Evolutionary conservation across 2,113 vertebrate species (phyloP).

Genomic region (Gopherus evgoodei): DNA sequence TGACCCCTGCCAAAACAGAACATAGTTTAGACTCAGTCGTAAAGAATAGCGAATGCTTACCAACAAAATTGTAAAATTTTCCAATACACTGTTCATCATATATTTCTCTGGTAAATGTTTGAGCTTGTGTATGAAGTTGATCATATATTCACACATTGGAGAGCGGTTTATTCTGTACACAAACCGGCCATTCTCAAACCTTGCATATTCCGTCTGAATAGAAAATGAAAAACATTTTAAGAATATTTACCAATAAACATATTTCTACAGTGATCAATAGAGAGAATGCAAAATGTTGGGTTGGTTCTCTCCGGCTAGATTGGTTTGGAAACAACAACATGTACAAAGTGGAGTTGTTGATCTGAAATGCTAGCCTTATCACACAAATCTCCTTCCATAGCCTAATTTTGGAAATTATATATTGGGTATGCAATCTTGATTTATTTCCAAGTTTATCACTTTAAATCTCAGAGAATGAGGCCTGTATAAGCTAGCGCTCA

Average conservation of each 20-base stretch:
- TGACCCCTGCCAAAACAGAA: neutral
- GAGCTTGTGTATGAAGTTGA: conserved; percentile 99
- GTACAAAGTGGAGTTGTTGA: neutral
- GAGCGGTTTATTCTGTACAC: conserved; percentile 98
- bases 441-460: neutral
- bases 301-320: neutral
- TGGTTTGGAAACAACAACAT: neutral
- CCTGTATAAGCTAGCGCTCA: neutral
- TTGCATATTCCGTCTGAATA: conserved; percentile 94
- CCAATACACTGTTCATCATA: conserved; percentile 99
- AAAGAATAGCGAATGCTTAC: conserved; percentile 76
- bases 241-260: neutral
- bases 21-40: neutral
- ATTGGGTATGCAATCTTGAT: neutral
- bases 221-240: neutral
- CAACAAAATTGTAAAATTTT: conserved; percentile 99
- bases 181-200: conserved; percentile 98
- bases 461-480: neutral
- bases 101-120: conserved; percentile 99
- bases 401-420: neutral
- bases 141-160: conserved; percentile 99
- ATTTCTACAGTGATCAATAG: neutral
- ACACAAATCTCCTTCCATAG: neutral
- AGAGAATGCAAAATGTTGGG: fast-evolving
- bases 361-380: neutral